Base-by-base conservation (phyloP, 2,113 vertebrate genomes). In the Daphoenositta chrysoptera region DNA sequence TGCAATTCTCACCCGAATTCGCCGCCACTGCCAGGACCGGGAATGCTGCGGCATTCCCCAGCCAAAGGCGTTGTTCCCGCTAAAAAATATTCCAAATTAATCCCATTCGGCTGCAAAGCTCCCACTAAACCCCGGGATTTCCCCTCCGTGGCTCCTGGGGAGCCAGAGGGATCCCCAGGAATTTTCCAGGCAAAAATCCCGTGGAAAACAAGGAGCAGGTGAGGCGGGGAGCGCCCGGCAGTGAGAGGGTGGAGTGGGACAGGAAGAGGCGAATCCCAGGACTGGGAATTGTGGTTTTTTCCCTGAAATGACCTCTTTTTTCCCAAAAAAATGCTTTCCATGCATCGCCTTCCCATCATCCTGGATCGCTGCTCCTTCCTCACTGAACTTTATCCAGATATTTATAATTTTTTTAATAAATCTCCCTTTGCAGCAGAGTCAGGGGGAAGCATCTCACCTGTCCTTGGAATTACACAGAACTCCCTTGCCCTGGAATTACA, bases 21-120 rank as follows among this genome's bases (percentile, higher is more conserved):
- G 56, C 89, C 78, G 73, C 51, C 56, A 45, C 21, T 0, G 1
- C 78, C 48, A 60, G 76, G 60, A n/a, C 22, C 47, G 64, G 89
- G 31, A 92, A 44, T 1, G 39, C 68, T 45, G 24, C 2, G 5
- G 39, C 39, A 22, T 30, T 11, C 7, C 16, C 63, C 78, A 73
- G 71, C 64, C 51, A 66, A 54, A 63, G 3, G 22, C 11, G 1
- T 18, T 56, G 9, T 31, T 75, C 64, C 83, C 31, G 60, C 69
- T 64, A 24, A 28, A 64, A 65, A 61, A 15, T 7, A 19, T 39
- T 42, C 80, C 79, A 75, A 84, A 87, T 68, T 15, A 71, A 82
- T 56, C 72, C 76, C 89, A 51, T 81, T 84, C 71, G 93, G 72
- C 89, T 73, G 60, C 76, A 81, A 47, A 86, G 76, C 83, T 94